A percentile compares a stretch with the other conserved stretches of the same genome.
Conservation (phyloP, 2,113 vertebrate genomes). For the Crotalus tigris region DNA sequence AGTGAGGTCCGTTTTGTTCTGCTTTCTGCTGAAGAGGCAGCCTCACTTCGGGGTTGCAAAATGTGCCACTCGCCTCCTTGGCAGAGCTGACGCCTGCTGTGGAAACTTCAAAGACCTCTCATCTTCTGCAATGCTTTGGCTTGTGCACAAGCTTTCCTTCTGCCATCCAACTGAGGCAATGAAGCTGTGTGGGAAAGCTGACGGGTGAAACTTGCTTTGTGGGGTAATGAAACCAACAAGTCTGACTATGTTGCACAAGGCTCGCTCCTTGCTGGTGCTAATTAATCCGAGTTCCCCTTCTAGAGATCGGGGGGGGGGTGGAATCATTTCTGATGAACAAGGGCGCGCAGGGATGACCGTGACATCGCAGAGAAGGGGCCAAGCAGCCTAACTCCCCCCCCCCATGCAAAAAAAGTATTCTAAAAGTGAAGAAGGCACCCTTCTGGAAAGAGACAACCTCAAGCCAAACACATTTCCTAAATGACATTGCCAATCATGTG, state of each 20-base stretch:
- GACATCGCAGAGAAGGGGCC: neutral
- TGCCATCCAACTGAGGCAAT: neutral
- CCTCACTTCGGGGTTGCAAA: neutral
- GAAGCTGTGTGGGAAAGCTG: neutral
- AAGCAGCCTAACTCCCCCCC: too few relatives aligned
- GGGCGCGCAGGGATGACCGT: accelerated
- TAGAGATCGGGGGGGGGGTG: neutral
- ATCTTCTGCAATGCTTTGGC: neutral
- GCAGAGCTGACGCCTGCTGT: neutral
- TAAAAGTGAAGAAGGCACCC: neutral
- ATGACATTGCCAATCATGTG: neutral
- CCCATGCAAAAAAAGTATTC: neutral
- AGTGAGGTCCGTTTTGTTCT: neutral
- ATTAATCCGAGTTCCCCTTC: neutral
- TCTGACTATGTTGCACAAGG: neutral
- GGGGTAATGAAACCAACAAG: slow-evolving; percentile 1
- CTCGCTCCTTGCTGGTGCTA: neutral
- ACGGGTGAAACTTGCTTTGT: neutral
- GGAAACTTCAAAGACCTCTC: neutral
- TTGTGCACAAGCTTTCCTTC: neutral
- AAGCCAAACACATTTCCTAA: neutral
- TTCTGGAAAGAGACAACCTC: neutral
- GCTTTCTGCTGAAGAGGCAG: neutral
- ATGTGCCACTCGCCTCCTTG: neutral
- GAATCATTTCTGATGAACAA: accelerated